Conservation (phyloP, 1,140 invertebrate genomes). For the Drosophila ambigua region DNA sequence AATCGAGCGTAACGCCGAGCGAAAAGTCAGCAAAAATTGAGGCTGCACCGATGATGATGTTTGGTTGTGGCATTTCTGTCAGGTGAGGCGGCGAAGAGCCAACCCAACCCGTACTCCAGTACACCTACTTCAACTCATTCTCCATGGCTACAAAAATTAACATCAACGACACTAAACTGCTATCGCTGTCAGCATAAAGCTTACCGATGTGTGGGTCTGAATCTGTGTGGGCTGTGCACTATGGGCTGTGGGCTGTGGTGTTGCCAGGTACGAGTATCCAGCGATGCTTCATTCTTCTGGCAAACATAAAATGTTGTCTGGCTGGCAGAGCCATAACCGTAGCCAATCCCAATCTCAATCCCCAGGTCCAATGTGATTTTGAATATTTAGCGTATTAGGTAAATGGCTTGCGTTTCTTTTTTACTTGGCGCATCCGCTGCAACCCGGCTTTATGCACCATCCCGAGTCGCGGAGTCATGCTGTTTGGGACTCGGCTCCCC, state of each 20-base stretch:
- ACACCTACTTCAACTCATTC: conserved; percentile 14
- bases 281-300: conserved; percentile 23
- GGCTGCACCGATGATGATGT: conserved; percentile 63
- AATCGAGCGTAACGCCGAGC: conserved; percentile 81
- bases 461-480: conserved; percentile 41
- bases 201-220: conserved; percentile 22
- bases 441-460: conserved; percentile 42
- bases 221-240: conserved; percentile 13
- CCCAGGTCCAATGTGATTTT: conserved; percentile 69
- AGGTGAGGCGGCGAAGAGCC: neutral
- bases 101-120: neutral
- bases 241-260: conserved; percentile 21
- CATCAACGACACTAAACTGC: conserved; percentile 74
- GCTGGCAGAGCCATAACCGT: conserved; percentile 12
- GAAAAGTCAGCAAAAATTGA: conserved; percentile 83
- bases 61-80: conserved; percentile 16
- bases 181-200: conserved; percentile 57
- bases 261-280: too few species aligned
- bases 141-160: conserved; percentile 67
- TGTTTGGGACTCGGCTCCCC: conserved; percentile 20
- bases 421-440: conserved; percentile 78
- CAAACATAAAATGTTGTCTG: conserved; percentile 71
- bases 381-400: conserved; percentile 82
- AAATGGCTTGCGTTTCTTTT: conserved; percentile 71
- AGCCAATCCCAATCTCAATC: neutral